A percentile compares a stretch with the other conserved stretches of the same genome.
phyloP scores from a whole-genome alignment of 53 echinoderm and acorn worm species.

The Crossaster papposus region DNA sequence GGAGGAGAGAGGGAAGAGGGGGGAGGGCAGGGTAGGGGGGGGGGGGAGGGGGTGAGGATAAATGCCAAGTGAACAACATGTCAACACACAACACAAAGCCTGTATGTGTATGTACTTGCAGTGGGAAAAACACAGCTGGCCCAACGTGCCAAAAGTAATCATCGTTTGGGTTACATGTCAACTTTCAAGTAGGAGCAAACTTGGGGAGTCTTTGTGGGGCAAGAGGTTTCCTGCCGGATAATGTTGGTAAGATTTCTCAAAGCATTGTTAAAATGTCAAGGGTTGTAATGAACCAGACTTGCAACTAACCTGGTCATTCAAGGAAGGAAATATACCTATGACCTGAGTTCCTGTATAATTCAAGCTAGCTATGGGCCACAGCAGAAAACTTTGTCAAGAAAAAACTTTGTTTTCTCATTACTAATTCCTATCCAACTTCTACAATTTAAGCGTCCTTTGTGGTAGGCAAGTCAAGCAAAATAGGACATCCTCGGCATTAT shows the following conservation, averaged over 20 bases:
- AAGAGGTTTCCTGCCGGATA: background rate
- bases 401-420: too few species aligned
- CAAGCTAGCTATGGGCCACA: too few species aligned
- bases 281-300: background rate
- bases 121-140: constrained; percentile 37
- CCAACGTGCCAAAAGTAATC: constrained; percentile 48
- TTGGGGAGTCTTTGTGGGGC: background rate
- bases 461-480: too few species aligned
- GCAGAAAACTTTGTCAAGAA: too few species aligned
- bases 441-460: too few species aligned
- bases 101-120: background rate
- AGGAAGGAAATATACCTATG: too few species aligned
- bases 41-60: background rate
- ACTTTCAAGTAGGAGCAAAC: constrained; percentile 46
- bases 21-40: background rate
- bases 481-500: too few species aligned
- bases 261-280: constrained; percentile 31
- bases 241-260: background rate
- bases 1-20: background rate
- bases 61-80: background rate
- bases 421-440: too few species aligned
- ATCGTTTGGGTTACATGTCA: constrained; percentile 13
- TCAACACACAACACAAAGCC: background rate
- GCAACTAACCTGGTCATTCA: background rate
- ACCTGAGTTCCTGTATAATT: too few species aligned